phyloP scores from a whole-genome alignment of 2,888 invertebrate genomes.

The Eurytoma californica region DNA sequence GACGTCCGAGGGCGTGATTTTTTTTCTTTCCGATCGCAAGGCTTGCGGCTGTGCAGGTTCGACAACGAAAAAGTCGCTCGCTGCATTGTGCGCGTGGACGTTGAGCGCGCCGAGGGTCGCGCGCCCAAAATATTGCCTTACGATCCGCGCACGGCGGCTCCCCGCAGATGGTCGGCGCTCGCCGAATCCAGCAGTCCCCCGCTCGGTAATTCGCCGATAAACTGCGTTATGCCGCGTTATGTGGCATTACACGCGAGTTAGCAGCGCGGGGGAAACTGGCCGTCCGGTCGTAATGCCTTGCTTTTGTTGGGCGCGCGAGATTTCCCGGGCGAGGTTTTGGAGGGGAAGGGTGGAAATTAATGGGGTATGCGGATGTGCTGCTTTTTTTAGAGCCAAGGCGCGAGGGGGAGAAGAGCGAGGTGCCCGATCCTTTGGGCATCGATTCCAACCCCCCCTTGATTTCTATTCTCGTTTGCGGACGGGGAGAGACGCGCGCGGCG shows the following conservation, averaged over 20 bases:
- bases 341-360: conserved; percentile 7
- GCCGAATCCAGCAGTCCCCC: not conserved
- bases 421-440: no score
- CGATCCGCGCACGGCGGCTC: conserved; percentile 29
- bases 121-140: conserved; percentile 37
- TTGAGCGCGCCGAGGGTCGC: not conserved
- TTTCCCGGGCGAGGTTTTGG: no score
- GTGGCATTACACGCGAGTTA: conserved; percentile 37
- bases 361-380: not conserved
- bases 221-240: conserved; percentile 47
- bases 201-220: conserved; percentile 52
- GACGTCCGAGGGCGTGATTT: conserved; percentile 44
- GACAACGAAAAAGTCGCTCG: not conserved
- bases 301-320: no score
- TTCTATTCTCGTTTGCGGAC: no score
- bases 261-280: not conserved
- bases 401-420: no score
- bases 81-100: not conserved
- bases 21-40: not conserved
- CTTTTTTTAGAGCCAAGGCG: not conserved
- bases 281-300: no score
- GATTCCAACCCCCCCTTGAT: no score
- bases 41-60: no score
- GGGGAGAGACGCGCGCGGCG: no score
- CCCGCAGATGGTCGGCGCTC: conserved; percentile 28